Evolutionary conservation across 1,140 invertebrate genomes (phyloP), one percentile per base, ranked within the genome.

Genomic region (Drosophila cardini): DNA sequence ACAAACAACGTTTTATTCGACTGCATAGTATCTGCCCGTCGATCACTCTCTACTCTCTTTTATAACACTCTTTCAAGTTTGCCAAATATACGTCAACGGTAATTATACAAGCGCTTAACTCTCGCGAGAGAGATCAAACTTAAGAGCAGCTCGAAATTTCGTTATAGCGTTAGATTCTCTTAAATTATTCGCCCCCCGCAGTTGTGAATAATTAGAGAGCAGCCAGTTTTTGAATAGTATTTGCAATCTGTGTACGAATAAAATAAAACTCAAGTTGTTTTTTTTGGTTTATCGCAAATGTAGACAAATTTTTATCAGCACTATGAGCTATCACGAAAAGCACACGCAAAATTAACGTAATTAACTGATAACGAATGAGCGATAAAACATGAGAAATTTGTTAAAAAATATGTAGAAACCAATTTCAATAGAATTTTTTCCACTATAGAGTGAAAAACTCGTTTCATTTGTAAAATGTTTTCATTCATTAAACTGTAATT

Each of bases 291-390:
- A 82, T 83, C 78, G 40, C 67, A 63, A 62, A 63, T 65, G 62
- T 26, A 57, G 18, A 32, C 21, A 46, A 48, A 45, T 16, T 75
- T 52, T 81, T 82, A 81, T 85, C 78, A 72, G 34, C 13, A 8
- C 11, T 7, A 26, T 26, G 45, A 43, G 46, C 48, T 62, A 68
- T 68, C 55, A 38, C 45, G 64, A 58, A 48, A 38, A 65, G 40
- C 58, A 65, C 62, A 67, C 48, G 71, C 34, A 36, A 80, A 77
- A 71, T 72, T 85, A 62, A 72, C 55, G 60, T 58, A 82, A 78
- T 72, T 76, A 72, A 34, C 42, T 60, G 78, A 82, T 85, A 81
- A 69, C 32, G 34, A 48, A 65, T 71, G 52, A 43, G 34, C 40
- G 55, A 65, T 71, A 61, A 48, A 45, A 48, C 9, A 30, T 53